Evolutionary conservation across 2,113 vertebrate species (phyloP), one percentile per base, ranked within the genome.

Genomic region (Etheostoma spectabile): DNA sequence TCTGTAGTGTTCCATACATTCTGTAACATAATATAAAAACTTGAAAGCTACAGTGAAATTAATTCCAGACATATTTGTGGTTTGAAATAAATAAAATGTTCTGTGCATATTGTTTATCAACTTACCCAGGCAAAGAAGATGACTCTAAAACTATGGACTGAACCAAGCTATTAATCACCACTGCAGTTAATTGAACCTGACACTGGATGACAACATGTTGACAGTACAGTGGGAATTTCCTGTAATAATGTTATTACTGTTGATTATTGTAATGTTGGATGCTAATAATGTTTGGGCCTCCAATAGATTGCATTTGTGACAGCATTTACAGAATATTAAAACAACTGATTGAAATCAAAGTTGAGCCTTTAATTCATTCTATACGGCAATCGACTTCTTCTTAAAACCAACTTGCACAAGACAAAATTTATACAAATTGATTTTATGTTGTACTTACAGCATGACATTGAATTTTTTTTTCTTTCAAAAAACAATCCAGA

Each of bases 371-470:
- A 84, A 80, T 90, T 76, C 21, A 27, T 57, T 80, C 33, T 66
- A 55, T 48, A 84, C 14, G 12, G 13, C 42, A 77, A 33, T 14
- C 3, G 30, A 55, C 45, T 52, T 67, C 21, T 22, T 56, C 8
- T 51, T 60, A 49, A 60, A 84, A 76, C 56, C 53, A 82, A 64
- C 51, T 77, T 79, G 55, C 63, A 86, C 77, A 78, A 74, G 82
- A 65, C 63, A 77, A 53, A 79, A 48, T 63, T 69, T 42, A 72
- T 71, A 84, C 38, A 87, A 88, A 88, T 18, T 38, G 45, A 64
- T 74, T 84, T 83, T 55, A 78, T 86, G 51, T 84, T 71, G 52
- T 68, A 83, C 57, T 79, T 79, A 73, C 63, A 77, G 76, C 57
- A 67, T 85, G 24, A 69, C 45, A 67, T 53, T 74, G 19, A 66